Evolutionary conservation across 2,113 vertebrate genomes (phyloP).

Genomic region (Sphaerodactylus townsendi): DNA sequence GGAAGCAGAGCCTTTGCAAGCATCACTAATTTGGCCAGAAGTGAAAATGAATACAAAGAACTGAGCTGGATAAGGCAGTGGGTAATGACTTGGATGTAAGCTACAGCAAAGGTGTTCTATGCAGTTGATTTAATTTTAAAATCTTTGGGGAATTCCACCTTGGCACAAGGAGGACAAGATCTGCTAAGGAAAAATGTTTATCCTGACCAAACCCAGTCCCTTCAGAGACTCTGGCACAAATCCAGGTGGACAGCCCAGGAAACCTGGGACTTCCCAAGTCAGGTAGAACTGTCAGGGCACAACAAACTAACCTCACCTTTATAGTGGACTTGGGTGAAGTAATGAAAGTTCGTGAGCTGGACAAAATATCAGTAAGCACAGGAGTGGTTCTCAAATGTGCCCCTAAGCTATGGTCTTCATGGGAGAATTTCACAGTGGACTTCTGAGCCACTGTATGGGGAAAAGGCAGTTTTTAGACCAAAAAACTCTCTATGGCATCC

Average conservation of each 20-base stretch:
- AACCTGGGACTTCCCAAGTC: constrained; percentile 15
- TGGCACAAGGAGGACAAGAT: background rate
- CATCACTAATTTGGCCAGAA: background rate
- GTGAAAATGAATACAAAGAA: background rate
- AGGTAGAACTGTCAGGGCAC: background rate
- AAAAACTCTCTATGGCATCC: background rate
- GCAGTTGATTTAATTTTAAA: background rate
- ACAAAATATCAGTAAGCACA: background rate
- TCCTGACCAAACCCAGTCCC: background rate
- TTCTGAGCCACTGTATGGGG: background rate
- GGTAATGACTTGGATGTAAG: too few species aligned
- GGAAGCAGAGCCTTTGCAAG: background rate
- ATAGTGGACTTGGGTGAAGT: background rate
- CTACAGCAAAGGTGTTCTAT: background rate
- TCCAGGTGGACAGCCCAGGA: background rate
- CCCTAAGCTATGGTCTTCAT: background rate
- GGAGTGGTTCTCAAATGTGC: too few species aligned
- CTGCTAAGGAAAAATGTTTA: background rate
- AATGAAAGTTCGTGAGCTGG: background rate
- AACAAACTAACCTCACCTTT: too few species aligned
- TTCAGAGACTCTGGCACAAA: background rate
- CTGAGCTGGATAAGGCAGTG: background rate
- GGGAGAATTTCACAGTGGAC: background rate
- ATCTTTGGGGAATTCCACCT: constrained; percentile 25
- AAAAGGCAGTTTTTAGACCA: background rate